Base-by-base conservation (phyloP, 2,888 invertebrate genomes). In the Polydrusus cervinus region DNA sequence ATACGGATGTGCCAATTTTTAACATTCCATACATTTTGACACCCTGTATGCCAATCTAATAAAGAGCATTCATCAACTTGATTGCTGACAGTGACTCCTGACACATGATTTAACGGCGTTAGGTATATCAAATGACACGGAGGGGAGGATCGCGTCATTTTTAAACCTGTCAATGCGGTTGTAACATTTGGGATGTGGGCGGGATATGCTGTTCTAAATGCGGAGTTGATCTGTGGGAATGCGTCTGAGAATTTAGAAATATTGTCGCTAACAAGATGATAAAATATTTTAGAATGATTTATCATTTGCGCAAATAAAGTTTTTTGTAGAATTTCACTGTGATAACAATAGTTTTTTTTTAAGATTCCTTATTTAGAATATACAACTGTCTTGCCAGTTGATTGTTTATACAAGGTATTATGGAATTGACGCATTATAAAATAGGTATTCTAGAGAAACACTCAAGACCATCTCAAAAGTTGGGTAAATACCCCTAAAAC, bases 111-210 rank as follows among this genome's bases (percentile, higher is more conserved):
- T 65, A 74, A 30, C 53, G 64, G 55, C 65, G 38, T 67, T 40
- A 74, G 73, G 53, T 75, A 71, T 80, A 80, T 81, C 81, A 68
- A 71, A 68, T 81, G 77, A 79, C 79, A 73, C 61, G 64, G 69
- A 40, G 66, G 75, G 69, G 77, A 64, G 75, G 67, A 73, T 74
- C 61, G 69, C 77, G 76, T 79, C 78, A 80, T 80, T 81, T 80
- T 81, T 81, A 80, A 80, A 79, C 68, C 79, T 81, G 81, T 81
- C 81, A 76, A 78, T 80, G 75, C 64, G 67, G 77, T 71, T 80
- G 81, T 81, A 70, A 76, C 69, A 65, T 77, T 75, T 68, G 75
- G 73, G 67, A 55, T 45, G 75, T 61, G 61, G 75, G 75, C 67
- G 75, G 61, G 62, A 68, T 57, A 14, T 45, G 16, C 65, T 40